A percentile compares a stretch with the other conserved stretches of the same genome.
Conservation (phyloP, 2,888 invertebrate species). For the Polydrusus cervinus region DNA sequence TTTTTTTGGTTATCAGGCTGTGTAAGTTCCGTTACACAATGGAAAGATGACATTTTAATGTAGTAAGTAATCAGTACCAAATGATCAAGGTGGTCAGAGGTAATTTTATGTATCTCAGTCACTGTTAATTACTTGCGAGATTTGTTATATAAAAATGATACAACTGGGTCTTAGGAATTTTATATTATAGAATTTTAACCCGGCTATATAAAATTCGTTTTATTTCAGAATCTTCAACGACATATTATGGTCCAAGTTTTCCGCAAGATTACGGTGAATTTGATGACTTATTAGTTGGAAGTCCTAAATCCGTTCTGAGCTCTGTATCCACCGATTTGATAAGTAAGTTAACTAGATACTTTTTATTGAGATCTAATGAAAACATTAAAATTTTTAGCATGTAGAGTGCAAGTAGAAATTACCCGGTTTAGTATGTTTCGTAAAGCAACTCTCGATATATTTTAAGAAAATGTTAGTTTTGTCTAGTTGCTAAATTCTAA, state of each 20-base stretch:
- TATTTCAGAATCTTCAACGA: background rate
- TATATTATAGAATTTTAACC: conserved; percentile 1
- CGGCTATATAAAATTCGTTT: background rate
- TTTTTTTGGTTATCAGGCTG: conserved; percentile 1
- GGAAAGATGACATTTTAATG: background rate
- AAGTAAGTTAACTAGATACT: background rate
- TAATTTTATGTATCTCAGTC: conserved; percentile 1
- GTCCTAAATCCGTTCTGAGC: background rate
- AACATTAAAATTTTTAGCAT: conserved; percentile 1
- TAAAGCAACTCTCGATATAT: background rate
- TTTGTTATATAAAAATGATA: conserved; percentile 1
- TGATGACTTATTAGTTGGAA: background rate
- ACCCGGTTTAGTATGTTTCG: background rate
- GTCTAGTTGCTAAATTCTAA: background rate
- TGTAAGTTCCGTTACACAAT: background rate
- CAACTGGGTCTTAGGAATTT: background rate
- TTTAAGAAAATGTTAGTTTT: background rate
- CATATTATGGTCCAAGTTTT: conserved; percentile 1
- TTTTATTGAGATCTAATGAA: conserved; percentile 1
- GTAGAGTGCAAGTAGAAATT: conserved; percentile 1
- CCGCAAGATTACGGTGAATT: background rate
- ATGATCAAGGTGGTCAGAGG: background rate
- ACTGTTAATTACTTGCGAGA: background rate
- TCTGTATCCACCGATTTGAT: background rate
- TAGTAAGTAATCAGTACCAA: conserved; percentile 1